Evolutionary conservation across 2,113 vertebrate species (phyloP).

Genomic region (Sinocyclocheilus grahami): DNA sequence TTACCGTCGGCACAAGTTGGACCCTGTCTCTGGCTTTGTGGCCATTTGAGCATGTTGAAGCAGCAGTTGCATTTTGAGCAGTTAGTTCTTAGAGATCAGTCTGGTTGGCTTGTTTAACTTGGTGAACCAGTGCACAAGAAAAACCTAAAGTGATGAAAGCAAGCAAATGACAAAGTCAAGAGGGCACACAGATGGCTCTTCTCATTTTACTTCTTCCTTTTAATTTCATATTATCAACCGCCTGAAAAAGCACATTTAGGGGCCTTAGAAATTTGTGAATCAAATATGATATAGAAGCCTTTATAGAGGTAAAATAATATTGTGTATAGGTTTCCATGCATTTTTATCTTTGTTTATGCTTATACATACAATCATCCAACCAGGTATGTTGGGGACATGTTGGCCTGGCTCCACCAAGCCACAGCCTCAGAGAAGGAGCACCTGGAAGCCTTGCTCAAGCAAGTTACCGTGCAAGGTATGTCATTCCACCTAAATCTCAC

Average conservation of each 20-base stretch:
- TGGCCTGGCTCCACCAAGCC: constrained; percentile 97
- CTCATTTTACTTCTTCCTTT: too few relatives aligned
- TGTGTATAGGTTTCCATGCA: neutral
- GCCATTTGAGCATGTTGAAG: neutral
- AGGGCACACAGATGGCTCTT: too few relatives aligned
- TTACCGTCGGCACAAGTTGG: too few relatives aligned
- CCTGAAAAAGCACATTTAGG: too few relatives aligned
- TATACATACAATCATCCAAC: neutral
- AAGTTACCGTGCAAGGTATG: constrained; percentile 82
- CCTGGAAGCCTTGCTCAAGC: constrained; percentile 90
- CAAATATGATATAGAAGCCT: too few relatives aligned
- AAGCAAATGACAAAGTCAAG: too few relatives aligned
- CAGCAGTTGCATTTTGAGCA: neutral
- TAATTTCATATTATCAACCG: too few relatives aligned
- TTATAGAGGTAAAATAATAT: neutral
- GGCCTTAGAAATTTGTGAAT: too few relatives aligned
- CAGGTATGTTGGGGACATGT: constrained; percentile 96
- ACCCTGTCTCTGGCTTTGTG: too few relatives aligned
- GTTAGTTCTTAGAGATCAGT: neutral
- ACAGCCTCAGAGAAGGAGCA: constrained; percentile 97
- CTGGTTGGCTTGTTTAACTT: too few relatives aligned
- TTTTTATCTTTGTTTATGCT: neutral
- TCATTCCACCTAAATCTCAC: neutral
- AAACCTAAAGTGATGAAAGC: too few relatives aligned
- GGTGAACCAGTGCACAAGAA: too few relatives aligned